Evolutionary conservation across 2,113 vertebrate species (phyloP).

Genomic region (Suricata suricatta): DNA sequence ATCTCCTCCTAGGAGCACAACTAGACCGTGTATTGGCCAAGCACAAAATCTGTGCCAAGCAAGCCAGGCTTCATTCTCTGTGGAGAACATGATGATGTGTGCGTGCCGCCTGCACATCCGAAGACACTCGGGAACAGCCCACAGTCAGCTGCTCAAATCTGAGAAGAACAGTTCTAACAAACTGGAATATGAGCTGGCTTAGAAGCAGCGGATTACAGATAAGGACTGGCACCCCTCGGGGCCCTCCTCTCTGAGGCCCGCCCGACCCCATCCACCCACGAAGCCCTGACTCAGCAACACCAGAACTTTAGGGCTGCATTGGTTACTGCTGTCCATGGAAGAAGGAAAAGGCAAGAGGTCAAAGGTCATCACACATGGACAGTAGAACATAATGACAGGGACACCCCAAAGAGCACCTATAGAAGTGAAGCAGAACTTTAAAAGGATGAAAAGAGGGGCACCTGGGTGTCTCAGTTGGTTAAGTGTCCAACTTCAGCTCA

Average conservation of each 20-base stretch:
- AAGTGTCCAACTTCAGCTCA: too few relatives aligned
- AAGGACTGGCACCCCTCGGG: background rate
- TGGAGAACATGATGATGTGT: background rate
- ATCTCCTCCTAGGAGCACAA: background rate
- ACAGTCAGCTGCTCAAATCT: background rate
- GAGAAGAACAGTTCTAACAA: background rate
- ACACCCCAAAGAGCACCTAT: background rate
- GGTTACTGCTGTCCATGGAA: background rate
- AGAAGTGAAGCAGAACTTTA: background rate
- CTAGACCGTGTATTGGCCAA: background rate
- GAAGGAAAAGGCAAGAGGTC: background rate
- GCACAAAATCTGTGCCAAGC: background rate
- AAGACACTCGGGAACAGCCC: background rate
- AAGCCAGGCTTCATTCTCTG: background rate
- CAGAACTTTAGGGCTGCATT: background rate
- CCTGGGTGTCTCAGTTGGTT: too few relatives aligned
- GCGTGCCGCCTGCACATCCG: background rate
- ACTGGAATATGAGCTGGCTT: background rate
- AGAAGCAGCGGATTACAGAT: rapidly evolving
- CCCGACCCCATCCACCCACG: background rate
- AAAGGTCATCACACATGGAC: background rate
- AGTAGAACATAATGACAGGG: background rate
- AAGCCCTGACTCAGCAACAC: background rate
- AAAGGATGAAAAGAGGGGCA: background rate
- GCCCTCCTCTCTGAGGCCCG: background rate